Base-by-base conservation (phyloP, 2,113 vertebrate genomes). In the Hippocampus comes region DNA sequence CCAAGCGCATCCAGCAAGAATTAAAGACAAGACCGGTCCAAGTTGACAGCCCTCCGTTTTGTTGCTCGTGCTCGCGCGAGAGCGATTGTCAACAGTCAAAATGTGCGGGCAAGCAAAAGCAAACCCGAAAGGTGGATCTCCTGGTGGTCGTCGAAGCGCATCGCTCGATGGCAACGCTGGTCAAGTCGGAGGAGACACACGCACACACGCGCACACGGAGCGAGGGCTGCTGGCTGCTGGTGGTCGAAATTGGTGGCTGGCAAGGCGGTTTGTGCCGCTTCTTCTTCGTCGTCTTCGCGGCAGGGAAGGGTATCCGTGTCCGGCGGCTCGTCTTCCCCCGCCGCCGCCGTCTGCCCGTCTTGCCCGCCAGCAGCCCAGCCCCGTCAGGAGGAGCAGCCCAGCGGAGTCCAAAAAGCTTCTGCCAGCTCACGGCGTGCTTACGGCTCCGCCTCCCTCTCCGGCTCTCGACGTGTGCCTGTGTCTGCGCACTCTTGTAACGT, bases 371-470 rank as follows among this genome's bases (percentile, higher is more conserved):
- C 90, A 91, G 88, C 85, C 78, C 88, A 90, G 90, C 90, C 92
- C 59, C 90, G 91, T 90, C 89, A 90, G 87, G 87, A 61, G 27
- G 59, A 90, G 87, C 86, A 90, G 89, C 90, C 84, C 88, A 78
- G 82, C 82, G 81, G 15, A 61, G 59, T 30, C 6, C 27, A 8
- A 34, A 8, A 34, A 30, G 59, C 15, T 27, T 90, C 88, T 91
- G 92, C 92, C 92, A 93, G 90, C 92, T 93, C 92, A 93, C 91
- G 91, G 91, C 91, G 89, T 90, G 90, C 90, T 86, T 89, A 80
- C 89, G 82, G 91, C 92, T 91, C 92, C 91, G 90, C 92, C 92
- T 86, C 27, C 87, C 82, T 76, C 81, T 88, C 73, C 78, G 10
- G 10, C 43, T 14, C 43, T 12, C 43, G 43, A 46, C 14, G 43